Evolutionary conservation across 2,888 invertebrate genomes (phyloP).

Genomic region (Helleia helle): DNA sequence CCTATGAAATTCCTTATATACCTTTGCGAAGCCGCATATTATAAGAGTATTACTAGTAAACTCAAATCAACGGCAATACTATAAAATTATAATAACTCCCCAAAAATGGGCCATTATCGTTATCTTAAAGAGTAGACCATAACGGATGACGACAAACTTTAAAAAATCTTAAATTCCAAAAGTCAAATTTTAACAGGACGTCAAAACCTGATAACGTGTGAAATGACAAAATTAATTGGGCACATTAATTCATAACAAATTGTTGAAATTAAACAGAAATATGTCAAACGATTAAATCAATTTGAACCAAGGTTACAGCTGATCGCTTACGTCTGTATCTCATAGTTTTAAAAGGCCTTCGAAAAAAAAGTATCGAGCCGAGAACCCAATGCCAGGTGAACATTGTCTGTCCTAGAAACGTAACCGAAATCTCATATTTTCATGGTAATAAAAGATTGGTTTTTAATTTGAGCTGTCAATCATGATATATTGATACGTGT

Average conservation of each 20-base stretch:
- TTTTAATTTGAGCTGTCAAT: too few relatives aligned
- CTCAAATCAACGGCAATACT: too few relatives aligned
- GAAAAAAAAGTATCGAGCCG: slow-evolving; percentile 35
- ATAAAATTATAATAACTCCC: too few relatives aligned
- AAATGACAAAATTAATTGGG: slow-evolving; percentile 1
- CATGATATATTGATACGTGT: too few relatives aligned
- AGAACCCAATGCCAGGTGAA: slow-evolving; percentile 44
- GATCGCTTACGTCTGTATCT: slow-evolving; percentile 28
- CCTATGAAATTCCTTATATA: too few relatives aligned
- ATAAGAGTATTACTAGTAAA: too few relatives aligned
- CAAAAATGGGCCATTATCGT: background rate
- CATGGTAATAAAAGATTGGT: too few relatives aligned
- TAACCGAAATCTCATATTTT: too few relatives aligned
- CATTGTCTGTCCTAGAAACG: slow-evolving; percentile 29
- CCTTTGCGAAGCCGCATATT: too few relatives aligned
- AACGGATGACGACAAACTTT: too few relatives aligned
- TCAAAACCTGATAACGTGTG: background rate
- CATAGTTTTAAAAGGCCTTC: slow-evolving; percentile 36
- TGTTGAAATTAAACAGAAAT: slow-evolving; percentile 7
- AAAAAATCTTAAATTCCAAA: too few relatives aligned
- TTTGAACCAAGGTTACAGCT: slow-evolving; percentile 12
- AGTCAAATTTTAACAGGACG: slow-evolving; percentile 5
- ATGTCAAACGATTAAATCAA: slow-evolving; percentile 17
- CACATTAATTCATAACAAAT: slow-evolving; percentile 2
- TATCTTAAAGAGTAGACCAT: too few relatives aligned